These are phyloP conservation scores for Odontesthes bonariensis DNA, from an alignment of 2,113 vertebrate genomes.

Conservation along the genomic window DNA sequence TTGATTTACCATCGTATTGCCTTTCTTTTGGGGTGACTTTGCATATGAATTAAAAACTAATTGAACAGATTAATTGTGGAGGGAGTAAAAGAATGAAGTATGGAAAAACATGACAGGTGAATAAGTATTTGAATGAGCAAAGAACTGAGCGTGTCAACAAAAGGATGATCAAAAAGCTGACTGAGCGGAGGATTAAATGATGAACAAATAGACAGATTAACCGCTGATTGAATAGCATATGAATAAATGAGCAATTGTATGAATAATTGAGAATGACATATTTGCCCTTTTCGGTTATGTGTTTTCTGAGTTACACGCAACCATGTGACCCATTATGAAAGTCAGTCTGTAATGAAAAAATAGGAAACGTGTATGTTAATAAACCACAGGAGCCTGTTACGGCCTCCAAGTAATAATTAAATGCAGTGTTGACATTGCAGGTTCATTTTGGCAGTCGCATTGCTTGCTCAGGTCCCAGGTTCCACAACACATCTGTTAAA, in stretches of 20 bases:
- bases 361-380: too few relatives aligned
- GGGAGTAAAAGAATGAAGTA: conserved; percentile 14
- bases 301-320: neutral
- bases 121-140: conserved; percentile 43
- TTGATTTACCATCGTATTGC: conserved; percentile 11
- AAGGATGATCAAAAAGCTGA: conserved; percentile 33
- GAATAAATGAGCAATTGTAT: conserved; percentile 20
- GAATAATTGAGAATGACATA: conserved; percentile 44
- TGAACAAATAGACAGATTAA: conserved; percentile 51
- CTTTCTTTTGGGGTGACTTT: conserved; percentile 13
- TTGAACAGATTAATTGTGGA: conserved; percentile 24
- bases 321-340: neutral
- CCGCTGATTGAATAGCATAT: conserved; percentile 25
- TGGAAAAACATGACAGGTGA: conserved; percentile 29
- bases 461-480: too few relatives aligned
- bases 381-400: neutral
- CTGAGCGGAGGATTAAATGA: conserved; percentile 23
- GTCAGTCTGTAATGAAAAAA: neutral
- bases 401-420: too few relatives aligned
- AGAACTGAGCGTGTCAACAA: conserved; percentile 23
- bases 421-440: too few relatives aligned
- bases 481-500: too few relatives aligned
- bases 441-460: too few relatives aligned
- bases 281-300: conserved; percentile 14
- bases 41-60: conserved; percentile 35